These are phyloP conservation scores for Ormyrus pomaceus DNA, from an alignment of 2,888 invertebrate species.

Conservation along the genomic window DNA sequence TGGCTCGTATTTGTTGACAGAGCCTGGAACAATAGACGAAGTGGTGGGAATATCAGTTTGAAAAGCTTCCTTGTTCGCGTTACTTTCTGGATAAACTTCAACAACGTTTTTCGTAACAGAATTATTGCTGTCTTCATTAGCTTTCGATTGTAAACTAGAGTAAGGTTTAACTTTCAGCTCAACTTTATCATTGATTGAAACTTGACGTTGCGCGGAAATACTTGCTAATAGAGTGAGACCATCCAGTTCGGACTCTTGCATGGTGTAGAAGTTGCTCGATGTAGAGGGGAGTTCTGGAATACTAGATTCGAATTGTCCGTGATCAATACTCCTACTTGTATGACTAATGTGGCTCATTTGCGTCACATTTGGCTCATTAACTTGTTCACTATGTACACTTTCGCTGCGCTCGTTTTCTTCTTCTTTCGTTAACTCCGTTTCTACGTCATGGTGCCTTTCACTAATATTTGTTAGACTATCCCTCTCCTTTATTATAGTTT, in stretches of 20 bases:
- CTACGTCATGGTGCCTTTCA: constrained; percentile 16
- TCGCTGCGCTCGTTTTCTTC: neutral
- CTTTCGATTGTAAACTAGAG: constrained; percentile 48
- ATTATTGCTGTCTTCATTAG: neutral
- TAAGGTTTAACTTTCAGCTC: constrained; percentile 69
- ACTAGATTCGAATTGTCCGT: neutral
- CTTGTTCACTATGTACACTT: constrained; percentile 26
- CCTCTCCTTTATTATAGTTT: constrained; percentile 6
- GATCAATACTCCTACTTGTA: neutral
- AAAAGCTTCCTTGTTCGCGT: constrained; percentile 64
- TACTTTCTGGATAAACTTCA: constrained; percentile 67
- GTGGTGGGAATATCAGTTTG: constrained; percentile 67
- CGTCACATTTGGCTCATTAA: neutral
- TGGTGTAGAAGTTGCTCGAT: constrained; percentile 10
- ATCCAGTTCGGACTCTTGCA: constrained; percentile 68
- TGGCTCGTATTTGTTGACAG: constrained; percentile 54
- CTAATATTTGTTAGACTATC: neutral
- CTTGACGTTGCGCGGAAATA: constrained; percentile 69
- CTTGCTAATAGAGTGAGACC: constrained; percentile 71
- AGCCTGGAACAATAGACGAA: constrained; percentile 54
- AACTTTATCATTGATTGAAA: constrained; percentile 62
- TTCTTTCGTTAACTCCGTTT: neutral
- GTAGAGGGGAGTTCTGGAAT: neutral
- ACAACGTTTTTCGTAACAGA: constrained; percentile 60
- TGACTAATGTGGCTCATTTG: neutral